Evolutionary conservation across 2,888 invertebrate species (phyloP), one percentile per base, ranked within the genome.

Genomic region (Erpobdella octoculata): DNA sequence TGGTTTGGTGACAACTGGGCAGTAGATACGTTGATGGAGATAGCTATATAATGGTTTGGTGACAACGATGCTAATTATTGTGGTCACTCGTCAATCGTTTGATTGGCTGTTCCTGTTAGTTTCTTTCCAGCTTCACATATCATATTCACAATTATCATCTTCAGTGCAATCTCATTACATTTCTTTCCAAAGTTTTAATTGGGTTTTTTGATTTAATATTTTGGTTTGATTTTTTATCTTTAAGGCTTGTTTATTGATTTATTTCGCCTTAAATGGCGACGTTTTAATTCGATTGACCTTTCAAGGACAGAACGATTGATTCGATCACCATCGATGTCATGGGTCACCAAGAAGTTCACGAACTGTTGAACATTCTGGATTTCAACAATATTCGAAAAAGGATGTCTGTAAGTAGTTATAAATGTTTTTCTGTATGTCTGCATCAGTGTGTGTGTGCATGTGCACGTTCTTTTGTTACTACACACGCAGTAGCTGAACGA

Each of bases 311-410:
- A 41, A 72, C 73, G 1, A 72, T 71, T 15, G 61, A 64, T 48
- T 69, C 72, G 21, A 73, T 73, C 21, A 72, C 72, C 4, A 72
- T 73, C n/a, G 73, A 73, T 33, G 74, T 93, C 78, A 80, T 84
- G 76, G 87, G 86, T 0, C 78, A 82, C 72, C 82, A 81, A 71
- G 85, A 86, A 81, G 84, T 83, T 0, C 95, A 96, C 85, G 94
- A 98, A 84, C 87, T 98, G 79, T 87, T 98, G 78, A 93, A 93
- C 85, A 98, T 98, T 85, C 88, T 98, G 81, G 98, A 98, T 86
- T 98, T 98, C 86, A 96, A 98, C 87, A 98, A 98, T 86, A 92
- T 94, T 78, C 88, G 98, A 79, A 98, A 98, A 86, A 87, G 98
- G 83, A 98, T 98, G 98, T 97, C 97, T 77, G 97, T 97, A 80